Evolutionary conservation across 2,888 invertebrate species (phyloP).

Genomic region (Frankliniella fusca): DNA sequence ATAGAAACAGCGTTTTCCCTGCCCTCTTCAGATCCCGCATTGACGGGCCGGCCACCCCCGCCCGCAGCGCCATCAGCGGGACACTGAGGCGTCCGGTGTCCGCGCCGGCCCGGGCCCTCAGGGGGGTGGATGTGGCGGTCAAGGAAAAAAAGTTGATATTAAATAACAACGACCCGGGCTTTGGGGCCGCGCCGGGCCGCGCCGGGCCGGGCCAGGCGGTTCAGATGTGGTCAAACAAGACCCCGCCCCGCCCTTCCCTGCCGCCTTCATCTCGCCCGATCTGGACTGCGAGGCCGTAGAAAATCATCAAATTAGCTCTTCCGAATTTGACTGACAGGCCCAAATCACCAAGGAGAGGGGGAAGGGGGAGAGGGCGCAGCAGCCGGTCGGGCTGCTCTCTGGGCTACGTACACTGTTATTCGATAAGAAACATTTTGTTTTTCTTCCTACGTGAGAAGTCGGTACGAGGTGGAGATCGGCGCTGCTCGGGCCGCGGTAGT

Average conservation of each 20-base stretch:
- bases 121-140: not conserved
- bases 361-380: not conserved
- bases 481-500: too few relatives aligned
- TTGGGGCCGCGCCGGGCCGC: not conserved
- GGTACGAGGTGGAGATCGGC: not conserved
- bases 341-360: not conserved
- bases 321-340: slow-evolving; percentile 7
- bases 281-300: not conserved
- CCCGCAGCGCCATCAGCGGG: too few relatives aligned
- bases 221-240: not conserved
- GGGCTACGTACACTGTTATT: not conserved
- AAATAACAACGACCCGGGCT: not conserved
- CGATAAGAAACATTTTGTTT: not conserved
- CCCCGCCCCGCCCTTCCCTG: not conserved
- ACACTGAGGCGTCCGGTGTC: not conserved
- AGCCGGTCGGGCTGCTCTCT: too few relatives aligned
- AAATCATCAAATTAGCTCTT: not conserved
- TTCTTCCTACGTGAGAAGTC: not conserved
- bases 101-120: not conserved
- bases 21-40: not conserved
- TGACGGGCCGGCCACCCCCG: too few relatives aligned
- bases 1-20: not conserved
- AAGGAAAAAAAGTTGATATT: not conserved
- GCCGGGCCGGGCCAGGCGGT: not conserved
- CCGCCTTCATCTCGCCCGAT: not conserved